Conservation (phyloP, 2,113 vertebrate species). For the Pterocles gutturalis region DNA sequence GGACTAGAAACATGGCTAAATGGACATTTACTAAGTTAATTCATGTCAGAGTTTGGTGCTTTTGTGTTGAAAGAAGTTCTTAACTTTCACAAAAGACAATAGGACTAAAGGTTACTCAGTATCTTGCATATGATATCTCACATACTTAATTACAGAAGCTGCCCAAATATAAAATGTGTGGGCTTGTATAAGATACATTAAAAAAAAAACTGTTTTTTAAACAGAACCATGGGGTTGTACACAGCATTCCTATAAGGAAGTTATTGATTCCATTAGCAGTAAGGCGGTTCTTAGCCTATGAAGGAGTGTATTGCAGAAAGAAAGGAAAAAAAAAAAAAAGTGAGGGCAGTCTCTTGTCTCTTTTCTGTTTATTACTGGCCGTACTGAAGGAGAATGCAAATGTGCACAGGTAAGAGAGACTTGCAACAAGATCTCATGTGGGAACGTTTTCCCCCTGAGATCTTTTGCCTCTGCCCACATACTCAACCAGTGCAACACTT, state of each 20-base stretch:
- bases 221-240: background rate
- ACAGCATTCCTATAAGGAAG: background rate
- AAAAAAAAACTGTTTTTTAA: background rate
- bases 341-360: background rate
- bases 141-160: background rate
- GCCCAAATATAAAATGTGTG: background rate
- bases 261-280: background rate
- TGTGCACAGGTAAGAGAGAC: background rate
- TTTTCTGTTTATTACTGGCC: background rate
- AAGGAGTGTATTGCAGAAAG: background rate
- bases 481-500: background rate
- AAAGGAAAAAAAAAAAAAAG: background rate
- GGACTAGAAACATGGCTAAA: background rate
- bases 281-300: background rate
- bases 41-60: background rate
- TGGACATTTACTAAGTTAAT: background rate
- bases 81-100: background rate
- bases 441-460: conserved; percentile 8
- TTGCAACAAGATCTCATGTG: background rate
- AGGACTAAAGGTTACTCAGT: background rate
- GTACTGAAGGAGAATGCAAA: background rate
- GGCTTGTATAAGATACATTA: background rate
- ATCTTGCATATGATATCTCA: background rate
- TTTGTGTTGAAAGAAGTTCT: background rate
- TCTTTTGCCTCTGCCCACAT: conserved; percentile 36